These are phyloP conservation scores for Drosophila nigromelanica DNA, from an alignment of 1,140 invertebrate genomes.

Conservation along the genomic window DNA sequence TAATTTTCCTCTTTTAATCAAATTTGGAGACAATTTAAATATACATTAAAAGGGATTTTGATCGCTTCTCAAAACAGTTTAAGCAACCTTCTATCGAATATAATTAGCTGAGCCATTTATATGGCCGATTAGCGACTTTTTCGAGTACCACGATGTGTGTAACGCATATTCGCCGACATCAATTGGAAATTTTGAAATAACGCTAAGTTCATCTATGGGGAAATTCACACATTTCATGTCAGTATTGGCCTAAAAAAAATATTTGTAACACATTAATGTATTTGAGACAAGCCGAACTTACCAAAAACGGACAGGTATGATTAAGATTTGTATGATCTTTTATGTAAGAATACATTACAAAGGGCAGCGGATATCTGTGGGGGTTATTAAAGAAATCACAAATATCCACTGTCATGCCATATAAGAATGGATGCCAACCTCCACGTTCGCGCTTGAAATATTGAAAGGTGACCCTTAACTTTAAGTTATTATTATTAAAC, in stretches of 20 bases:
- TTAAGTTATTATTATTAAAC: too few relatives aligned
- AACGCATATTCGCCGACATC: not conserved
- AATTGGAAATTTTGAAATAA: not conserved
- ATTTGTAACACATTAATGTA: too few relatives aligned
- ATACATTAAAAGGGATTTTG: too few relatives aligned
- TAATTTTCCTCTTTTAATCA: too few relatives aligned
- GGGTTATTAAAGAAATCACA: constrained; percentile 36
- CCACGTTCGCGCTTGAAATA: constrained; percentile 5
- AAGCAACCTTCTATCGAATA: not conserved
- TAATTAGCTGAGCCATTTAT: not conserved
- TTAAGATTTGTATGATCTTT: constrained; percentile 30
- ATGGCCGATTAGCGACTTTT: not conserved
- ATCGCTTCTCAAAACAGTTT: too few relatives aligned
- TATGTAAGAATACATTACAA: constrained; percentile 20
- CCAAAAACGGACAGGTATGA: constrained; percentile 40
- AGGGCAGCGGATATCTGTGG: constrained; percentile 20
- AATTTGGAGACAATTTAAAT: too few relatives aligned
- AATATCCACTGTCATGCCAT: constrained; percentile 26
- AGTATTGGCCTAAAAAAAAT: constrained; percentile 2
- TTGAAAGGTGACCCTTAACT: constrained; percentile 6
- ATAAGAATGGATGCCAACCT: constrained; percentile 56
- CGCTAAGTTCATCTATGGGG: not conserved
- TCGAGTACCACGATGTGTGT: not conserved
- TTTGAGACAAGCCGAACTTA: constrained; percentile 10
- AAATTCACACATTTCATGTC: not conserved